Evolutionary conservation across 2,797 vertebrate species (phyloP).

Genomic region (Fringilla coelebs): DNA sequence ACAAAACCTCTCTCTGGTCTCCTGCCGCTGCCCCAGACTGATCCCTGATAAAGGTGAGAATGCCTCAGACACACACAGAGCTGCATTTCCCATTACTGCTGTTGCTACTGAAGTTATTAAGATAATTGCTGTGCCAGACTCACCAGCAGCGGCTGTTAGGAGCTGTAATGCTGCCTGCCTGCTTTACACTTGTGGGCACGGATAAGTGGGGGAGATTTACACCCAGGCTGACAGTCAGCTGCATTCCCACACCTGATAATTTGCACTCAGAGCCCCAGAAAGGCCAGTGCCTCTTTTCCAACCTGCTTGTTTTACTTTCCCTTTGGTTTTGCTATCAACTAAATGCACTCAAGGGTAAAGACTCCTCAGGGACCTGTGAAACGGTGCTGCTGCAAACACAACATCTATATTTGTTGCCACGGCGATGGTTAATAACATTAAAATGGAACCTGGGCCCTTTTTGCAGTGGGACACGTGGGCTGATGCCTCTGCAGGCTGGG

Average conservation of each 20-base stretch:
- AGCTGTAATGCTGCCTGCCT: background rate
- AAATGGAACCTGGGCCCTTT: background rate
- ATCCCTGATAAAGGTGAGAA: background rate
- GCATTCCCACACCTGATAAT: background rate
- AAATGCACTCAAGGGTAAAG: conserved; percentile 62
- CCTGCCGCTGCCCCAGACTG: background rate
- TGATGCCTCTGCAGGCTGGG: background rate
- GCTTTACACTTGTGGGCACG: background rate
- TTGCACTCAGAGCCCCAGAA: background rate
- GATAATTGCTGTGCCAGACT: conserved; percentile 16
- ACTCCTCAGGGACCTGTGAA: conserved; percentile 22
- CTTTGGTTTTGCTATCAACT: conserved; percentile 39
- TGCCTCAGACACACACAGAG: background rate
- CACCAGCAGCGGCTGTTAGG: background rate
- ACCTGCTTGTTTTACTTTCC: conserved; percentile 18
- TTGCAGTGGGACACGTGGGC: background rate
- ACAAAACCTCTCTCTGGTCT: background rate
- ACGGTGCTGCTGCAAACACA: background rate
- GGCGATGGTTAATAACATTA: conserved; percentile 13
- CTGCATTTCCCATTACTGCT: background rate
- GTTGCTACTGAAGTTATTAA: background rate
- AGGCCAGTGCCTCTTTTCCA: conserved; percentile 20
- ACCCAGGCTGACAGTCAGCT: background rate
- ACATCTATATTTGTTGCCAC: conserved; percentile 47
- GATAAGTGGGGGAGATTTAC: conserved; percentile 10